Evolutionary conservation across 2,113 vertebrate genomes (phyloP).

Genomic region (Aythya baeri): DNA sequence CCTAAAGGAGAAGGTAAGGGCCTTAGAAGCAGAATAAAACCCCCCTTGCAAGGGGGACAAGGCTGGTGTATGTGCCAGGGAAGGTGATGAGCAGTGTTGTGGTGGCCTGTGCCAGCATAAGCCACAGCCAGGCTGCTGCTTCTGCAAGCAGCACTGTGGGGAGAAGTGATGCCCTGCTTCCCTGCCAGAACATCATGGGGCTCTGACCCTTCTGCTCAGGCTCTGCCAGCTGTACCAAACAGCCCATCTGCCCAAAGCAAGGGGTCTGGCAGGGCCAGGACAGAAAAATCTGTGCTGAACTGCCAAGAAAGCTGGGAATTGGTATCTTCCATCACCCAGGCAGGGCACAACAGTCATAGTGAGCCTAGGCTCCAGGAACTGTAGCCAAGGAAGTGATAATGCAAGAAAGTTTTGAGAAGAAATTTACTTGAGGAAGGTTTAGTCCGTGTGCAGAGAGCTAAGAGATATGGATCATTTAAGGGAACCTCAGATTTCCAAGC

Average conservation of each 20-base stretch:
- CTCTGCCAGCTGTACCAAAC: neutral
- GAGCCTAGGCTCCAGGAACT: neutral
- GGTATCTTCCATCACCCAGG: fast-evolving
- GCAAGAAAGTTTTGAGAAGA: neutral
- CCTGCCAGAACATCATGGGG: neutral
- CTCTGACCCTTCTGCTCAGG: neutral
- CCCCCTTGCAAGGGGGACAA: neutral
- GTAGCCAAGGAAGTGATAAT: neutral
- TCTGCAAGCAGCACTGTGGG: neutral
- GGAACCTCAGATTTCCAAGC: neutral
- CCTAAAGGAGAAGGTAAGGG: no score
- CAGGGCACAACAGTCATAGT: fast-evolving
- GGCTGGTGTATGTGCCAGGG: neutral
- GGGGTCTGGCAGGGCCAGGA: neutral
- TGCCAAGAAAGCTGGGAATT: neutral
- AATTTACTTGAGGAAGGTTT: neutral
- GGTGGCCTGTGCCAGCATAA: neutral
- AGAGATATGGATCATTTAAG: neutral
- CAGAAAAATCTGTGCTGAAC: neutral
- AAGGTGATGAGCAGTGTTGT: no score
- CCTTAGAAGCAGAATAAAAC: no score
- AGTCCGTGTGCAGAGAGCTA: neutral
- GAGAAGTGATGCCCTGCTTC: neutral
- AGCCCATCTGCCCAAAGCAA: neutral
- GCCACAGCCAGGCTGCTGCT: neutral